Evolutionary conservation across 1,140 invertebrate species (phyloP), one percentile per base, ranked within the genome.

Genomic region (Theocolax elegans): DNA sequence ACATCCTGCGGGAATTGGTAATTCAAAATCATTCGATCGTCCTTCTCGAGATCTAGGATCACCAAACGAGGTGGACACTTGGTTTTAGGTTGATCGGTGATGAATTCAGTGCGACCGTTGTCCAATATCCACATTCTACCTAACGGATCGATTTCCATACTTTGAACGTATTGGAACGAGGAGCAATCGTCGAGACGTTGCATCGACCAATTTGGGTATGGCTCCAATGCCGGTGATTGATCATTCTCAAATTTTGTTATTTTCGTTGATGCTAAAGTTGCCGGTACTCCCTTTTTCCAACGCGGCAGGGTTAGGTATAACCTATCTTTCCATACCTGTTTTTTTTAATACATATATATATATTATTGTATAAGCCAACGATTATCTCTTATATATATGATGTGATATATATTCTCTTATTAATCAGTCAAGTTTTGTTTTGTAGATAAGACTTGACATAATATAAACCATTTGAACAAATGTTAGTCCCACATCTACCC

Each of bases 81-180:
- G 13, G 83, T 81, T 35, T 81, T 83, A 10, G 82, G 79, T 0
- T 86, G 38, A 2, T 73, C 42, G 0, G 79, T 86, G 29, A 86
- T 78, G 9, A 87, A 87, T n/a, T 85, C 85, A 0, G 88, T 84
- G 23, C 89, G 81, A 0, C 89, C 89, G 49, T 88, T 88, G 76
- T 92, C 91, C 42, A 91, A 75, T 15, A 91, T 86, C 90, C 90
- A 92, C 88, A 92, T 88, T 2, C 89, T 79, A 4, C 89, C 90
- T 25, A 86, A 82, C 2, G 84, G 83, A 75, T 91, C 90, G 23
- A 91, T 89, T 78, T 91, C 90, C 74, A 91, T 84, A 73, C 88
- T 89, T 77, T 90, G 89, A 23, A 91, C 89, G 72, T 88, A 90
- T 74, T 91, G 90, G 25, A 92, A 83, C 4, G 88, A 85, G 4